These are phyloP conservation scores for Parus major DNA, from an alignment of 2,113 vertebrate species.

Conservation along the genomic window DNA sequence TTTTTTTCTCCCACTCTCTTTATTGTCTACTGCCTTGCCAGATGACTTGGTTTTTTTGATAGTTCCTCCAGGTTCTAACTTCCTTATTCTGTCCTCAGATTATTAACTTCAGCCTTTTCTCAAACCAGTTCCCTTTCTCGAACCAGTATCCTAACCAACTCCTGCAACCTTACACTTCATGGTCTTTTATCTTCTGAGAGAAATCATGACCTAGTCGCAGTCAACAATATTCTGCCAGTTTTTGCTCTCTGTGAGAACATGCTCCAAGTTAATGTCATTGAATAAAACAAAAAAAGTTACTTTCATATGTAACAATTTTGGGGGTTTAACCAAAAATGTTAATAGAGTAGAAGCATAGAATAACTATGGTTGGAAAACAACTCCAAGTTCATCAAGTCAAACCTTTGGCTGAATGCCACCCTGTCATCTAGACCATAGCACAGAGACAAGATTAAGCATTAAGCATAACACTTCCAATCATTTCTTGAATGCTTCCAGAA, in stretches of 20 bases:
- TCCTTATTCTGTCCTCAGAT: background rate
- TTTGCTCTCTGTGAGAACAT: fast-evolving
- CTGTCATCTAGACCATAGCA: background rate
- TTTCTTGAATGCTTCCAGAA: background rate
- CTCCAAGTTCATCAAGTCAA: background rate
- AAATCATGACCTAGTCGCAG: background rate
- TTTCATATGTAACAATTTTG: background rate
- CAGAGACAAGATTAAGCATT: background rate
- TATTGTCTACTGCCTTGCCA: background rate
- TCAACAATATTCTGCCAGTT: background rate
- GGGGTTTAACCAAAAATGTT: fast-evolving
- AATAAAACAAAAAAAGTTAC: background rate
- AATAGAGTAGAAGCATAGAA: background rate
- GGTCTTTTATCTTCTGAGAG: background rate
- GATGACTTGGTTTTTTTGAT: background rate
- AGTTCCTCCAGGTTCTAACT: background rate
- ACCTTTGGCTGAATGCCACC: background rate
- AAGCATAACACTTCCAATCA: too few relatives aligned
- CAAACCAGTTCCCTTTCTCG: background rate
- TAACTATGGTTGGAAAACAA: background rate
- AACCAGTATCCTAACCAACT: background rate
- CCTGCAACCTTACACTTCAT: background rate
- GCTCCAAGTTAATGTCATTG: background rate
- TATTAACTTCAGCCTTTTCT: background rate
- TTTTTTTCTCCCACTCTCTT: background rate